Percentiles rank a stretch among this genome's conserved stretches.
phyloP scores from a whole-genome alignment of 2,888 invertebrate genomes.

The Dryadula phaetusa region DNA sequence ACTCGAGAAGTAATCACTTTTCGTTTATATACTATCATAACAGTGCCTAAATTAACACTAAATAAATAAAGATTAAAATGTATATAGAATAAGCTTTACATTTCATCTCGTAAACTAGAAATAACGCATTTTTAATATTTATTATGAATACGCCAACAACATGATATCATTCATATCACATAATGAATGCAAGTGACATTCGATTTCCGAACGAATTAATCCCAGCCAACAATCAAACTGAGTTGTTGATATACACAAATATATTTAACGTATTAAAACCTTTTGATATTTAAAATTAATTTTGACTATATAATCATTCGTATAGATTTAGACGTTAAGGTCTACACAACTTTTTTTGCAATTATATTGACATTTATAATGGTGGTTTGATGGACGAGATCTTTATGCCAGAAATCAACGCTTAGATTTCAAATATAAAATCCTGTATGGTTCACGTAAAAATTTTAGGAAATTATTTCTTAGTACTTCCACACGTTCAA shows the following conservation, averaged over 20 bases:
- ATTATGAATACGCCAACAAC: conserved; percentile 14
- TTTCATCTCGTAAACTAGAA: neutral
- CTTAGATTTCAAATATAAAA: too few species aligned
- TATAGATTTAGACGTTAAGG: too few species aligned
- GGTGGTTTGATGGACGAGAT: too few species aligned
- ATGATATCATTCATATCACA: conserved; percentile 16
- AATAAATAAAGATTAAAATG: neutral
- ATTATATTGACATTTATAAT: too few species aligned
- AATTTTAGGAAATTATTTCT: too few species aligned
- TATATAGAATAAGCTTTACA: neutral
- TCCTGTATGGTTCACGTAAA: too few species aligned
- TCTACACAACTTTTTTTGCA: too few species aligned
- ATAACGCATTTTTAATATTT: conserved; percentile 10
- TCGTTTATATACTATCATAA: too few species aligned
- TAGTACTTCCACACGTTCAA: too few species aligned
- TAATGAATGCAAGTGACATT: conserved; percentile 36
- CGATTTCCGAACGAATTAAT: conserved; percentile 34
- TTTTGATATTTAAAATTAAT: neutral
- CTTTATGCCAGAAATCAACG: too few species aligned
- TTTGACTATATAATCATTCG: too few species aligned
- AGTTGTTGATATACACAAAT: neutral
- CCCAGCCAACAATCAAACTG: conserved; percentile 17
- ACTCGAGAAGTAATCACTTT: too few species aligned
- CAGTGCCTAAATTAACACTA: neutral
- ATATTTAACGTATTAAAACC: neutral